Evolutionary conservation across 2,888 invertebrate species (phyloP).

Genomic region (Tinea trinotella): DNA sequence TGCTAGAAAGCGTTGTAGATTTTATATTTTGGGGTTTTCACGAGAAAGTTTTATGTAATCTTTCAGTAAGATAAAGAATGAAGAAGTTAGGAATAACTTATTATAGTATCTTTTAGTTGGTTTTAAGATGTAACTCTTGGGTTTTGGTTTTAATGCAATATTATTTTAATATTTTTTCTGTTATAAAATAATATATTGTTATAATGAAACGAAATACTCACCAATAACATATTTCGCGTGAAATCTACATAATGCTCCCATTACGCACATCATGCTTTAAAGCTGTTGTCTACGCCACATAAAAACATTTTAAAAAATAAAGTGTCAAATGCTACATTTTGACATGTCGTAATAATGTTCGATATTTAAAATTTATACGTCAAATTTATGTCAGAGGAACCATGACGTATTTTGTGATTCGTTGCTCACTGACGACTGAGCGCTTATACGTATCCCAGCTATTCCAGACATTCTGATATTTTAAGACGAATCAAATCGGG

Average conservation of each 20-base stretch:
- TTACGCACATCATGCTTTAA: conserved; percentile 47
- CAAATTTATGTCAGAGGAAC: conserved; percentile 2
- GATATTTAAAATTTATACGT: conserved; percentile 9
- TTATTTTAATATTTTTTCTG: too few relatives aligned
- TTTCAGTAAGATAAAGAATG: too few relatives aligned
- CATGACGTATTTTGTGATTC: background rate
- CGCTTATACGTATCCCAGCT: background rate
- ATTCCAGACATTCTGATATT: background rate
- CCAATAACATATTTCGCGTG: conserved; percentile 62
- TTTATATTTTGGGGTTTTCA: too few relatives aligned
- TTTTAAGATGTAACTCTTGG: too few relatives aligned
- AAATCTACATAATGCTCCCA: conserved; percentile 61
- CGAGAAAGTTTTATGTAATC: too few relatives aligned
- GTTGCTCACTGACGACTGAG: background rate
- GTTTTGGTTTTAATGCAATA: too few relatives aligned
- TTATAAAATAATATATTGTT: too few relatives aligned
- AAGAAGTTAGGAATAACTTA: too few relatives aligned
- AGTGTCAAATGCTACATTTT: conserved; percentile 15
- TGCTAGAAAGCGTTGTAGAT: too few relatives aligned
- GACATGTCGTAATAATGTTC: conserved; percentile 19
- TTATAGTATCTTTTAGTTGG: too few relatives aligned
- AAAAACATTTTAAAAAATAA: conserved; percentile 4
- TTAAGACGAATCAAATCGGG: background rate
- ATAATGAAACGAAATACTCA: too few relatives aligned
- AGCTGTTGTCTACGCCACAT: conserved; percentile 23